Conservation (phyloP, 2,888 invertebrate species). For the Campoplex nolae region DNA sequence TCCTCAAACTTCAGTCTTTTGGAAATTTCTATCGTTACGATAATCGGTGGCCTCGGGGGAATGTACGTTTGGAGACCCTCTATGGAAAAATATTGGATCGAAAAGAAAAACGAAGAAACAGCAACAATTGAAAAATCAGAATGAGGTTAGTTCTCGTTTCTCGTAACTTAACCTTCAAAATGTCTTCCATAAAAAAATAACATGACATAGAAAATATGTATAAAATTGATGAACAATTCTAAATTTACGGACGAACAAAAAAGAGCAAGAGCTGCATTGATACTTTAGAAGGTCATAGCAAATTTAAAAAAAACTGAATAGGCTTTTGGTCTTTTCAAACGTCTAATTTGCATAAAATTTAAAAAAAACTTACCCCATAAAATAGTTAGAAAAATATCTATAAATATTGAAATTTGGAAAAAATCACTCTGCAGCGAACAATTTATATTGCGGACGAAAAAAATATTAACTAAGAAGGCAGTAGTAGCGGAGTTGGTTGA, state of each 20-base stretch:
- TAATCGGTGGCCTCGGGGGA: conserved; percentile 85
- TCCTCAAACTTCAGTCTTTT: conserved; percentile 84
- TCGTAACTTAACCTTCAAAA: conserved; percentile 5
- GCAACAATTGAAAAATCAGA: not conserved
- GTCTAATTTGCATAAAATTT: no score
- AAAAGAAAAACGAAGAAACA: not conserved
- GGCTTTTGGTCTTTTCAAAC: no score
- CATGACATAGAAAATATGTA: not conserved
- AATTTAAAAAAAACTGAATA: no score
- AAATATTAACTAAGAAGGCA: not conserved
- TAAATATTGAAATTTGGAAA: no score
- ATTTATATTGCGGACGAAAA: not conserved
- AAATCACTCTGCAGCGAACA: not conserved
- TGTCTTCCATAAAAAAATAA: not conserved
- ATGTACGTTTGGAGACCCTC: conserved; percentile 86
- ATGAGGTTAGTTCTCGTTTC: conserved; percentile 51
- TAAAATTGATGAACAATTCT: not conserved
- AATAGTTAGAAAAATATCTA: not conserved
- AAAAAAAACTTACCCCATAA: not conserved
- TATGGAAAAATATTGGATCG: conserved; percentile 73
- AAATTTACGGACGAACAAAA: not conserved
- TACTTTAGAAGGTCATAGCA: no score
- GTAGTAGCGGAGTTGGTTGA: no score
- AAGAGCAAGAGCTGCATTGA: not conserved
- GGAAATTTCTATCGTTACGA: conserved; percentile 84